Base-by-base conservation (phyloP, 2,888 invertebrate genomes). In the Epistrophe eligans region DNA sequence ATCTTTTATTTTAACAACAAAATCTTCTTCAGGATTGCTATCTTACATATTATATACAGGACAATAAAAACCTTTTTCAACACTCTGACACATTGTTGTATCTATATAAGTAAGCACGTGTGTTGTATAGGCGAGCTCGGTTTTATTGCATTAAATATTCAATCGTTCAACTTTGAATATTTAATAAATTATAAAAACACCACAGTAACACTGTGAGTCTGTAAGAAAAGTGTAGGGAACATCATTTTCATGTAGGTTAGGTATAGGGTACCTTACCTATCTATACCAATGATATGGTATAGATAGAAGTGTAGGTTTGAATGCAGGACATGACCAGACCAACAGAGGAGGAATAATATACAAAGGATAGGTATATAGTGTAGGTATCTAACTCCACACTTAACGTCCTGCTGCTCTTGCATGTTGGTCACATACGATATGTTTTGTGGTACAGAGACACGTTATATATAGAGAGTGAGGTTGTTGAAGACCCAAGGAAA, bases 131-230 rank as follows among this genome's bases (percentile, higher is more conserved):
- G 32, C n/a, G 58, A 55, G 55, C 76, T 57, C 66, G 71, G 74
- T 55, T 71, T 70, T 76, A 48, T 55, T 71, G 71, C 79, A 87
- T 87, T 50, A 87, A 87, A 82, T 76, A 87, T 87, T 87, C 87
- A 87, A 76, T 83, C 71, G 79, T 83, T 79, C 70, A 57, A 71
- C 77, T 64, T 82, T 87, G 79, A 83, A 87, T 87, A 83, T 74
- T 87, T 79, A 60, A 85, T 79, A 74, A 71, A 77, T 32, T 71
- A 73, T 38, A 74, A 73, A 62, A 60, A 82, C 38, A 70, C 35
- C 35, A 35, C n/a, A 17, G 35, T 17, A 17, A 67, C 48, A 67
- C 48, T 13, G 50, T 52, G 35, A 35, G 6, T 19, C 10, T 35
- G 11, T 24, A 28, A 55, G n/a, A 55, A 32, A 9, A 24, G 24